A percentile compares a stretch with the other conserved stretches of the same genome.
These are phyloP conservation scores for Thalassoma bifasciatum DNA, from an alignment of 2,113 vertebrate genomes.

Conservation along the genomic window DNA sequence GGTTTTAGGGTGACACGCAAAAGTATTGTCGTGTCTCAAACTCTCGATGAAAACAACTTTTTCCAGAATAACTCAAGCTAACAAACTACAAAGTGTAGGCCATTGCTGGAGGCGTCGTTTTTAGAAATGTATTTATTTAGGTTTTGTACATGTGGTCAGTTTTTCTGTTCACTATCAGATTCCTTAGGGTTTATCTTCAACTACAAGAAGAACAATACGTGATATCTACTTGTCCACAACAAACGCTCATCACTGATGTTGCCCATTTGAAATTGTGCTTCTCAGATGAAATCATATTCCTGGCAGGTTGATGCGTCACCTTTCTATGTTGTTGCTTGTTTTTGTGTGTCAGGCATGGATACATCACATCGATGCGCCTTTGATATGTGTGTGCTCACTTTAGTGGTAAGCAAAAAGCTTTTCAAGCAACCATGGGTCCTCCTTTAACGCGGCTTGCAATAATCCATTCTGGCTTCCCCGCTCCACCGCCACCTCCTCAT, in stretches of 20 bases:
- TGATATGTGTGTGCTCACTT: constrained; percentile 35
- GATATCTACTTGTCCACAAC: not conserved
- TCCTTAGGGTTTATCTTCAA: too few relatives aligned
- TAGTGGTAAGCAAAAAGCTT: constrained; percentile 70
- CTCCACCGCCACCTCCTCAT: constrained; percentile 59
- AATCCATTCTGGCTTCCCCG: constrained; percentile 64
- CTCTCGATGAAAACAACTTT: too few relatives aligned
- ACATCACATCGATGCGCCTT: constrained; percentile 22
- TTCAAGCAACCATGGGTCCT: constrained; percentile 84
- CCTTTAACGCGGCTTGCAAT: constrained; percentile 64
- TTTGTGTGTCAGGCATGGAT: constrained; percentile 3
- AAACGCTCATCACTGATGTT: not conserved
- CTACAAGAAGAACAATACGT: too few relatives aligned
- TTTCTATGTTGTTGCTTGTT: constrained; percentile 36
- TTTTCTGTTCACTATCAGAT: too few relatives aligned
- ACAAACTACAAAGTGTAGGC: too few relatives aligned
- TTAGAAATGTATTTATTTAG: too few relatives aligned
- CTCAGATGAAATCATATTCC: constrained; percentile 27
- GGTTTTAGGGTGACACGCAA: too few relatives aligned
- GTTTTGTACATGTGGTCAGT: too few relatives aligned
- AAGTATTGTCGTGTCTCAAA: too few relatives aligned
- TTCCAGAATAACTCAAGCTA: too few relatives aligned
- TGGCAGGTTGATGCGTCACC: constrained; percentile 6
- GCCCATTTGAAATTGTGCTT: not conserved
- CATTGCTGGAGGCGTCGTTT: not conserved